phyloP scores from a whole-genome alignment of 2,113 vertebrate genomes.

The Barnardius zonarius region DNA sequence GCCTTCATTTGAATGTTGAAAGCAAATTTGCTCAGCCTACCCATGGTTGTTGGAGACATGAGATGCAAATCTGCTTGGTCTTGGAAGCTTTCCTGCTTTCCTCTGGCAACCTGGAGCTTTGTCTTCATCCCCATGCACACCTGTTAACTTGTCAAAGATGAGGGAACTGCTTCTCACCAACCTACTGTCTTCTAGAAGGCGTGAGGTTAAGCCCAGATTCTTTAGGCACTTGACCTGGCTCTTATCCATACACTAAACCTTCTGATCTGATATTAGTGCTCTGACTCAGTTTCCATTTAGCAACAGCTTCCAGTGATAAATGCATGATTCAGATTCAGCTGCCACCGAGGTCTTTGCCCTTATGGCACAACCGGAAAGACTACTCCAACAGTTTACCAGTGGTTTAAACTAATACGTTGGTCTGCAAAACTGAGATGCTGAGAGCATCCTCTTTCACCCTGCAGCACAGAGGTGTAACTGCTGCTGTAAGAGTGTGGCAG shows the following conservation, averaged over 20 bases:
- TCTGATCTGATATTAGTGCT: neutral
- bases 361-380: neutral
- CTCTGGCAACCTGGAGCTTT: neutral
- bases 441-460: neutral
- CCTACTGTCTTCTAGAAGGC: neutral
- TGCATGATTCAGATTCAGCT: rapidly evolving
- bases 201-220: neutral
- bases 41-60: rapidly evolving
- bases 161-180: neutral
- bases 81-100: neutral
- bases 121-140: neutral
- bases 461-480: neutral
- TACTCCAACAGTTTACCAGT: neutral
- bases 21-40: neutral
- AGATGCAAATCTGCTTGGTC: neutral
- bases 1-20: neutral
- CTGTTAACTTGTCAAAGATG: neutral
- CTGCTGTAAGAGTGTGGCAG: neutral
- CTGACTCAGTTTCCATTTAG: slow-evolving; percentile 33
- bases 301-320: neutral
- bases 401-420: neutral
- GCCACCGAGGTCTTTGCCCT: neutral
- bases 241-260: neutral
- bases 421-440: neutral
- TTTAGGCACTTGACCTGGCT: neutral